Evolutionary conservation across 2,113 vertebrate species (phyloP).

Genomic region (Pseudorhombus dupliciocellatus): DNA sequence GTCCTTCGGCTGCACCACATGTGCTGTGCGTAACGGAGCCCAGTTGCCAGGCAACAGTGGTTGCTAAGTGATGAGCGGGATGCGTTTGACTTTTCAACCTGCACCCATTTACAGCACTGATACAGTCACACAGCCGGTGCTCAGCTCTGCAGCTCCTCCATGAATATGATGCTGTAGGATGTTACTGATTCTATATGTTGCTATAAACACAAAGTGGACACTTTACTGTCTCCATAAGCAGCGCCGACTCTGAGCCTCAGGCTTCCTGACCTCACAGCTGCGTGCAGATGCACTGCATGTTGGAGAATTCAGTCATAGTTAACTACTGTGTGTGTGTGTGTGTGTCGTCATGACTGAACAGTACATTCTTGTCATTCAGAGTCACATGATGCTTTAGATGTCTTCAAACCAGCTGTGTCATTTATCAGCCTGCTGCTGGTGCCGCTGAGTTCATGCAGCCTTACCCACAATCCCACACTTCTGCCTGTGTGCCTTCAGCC

Average conservation of each 20-base stretch:
- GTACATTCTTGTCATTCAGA: too few species aligned
- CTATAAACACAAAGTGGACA: too few species aligned
- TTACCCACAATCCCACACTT: too few species aligned
- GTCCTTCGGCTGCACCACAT: conserved; percentile 61
- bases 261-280: not conserved
- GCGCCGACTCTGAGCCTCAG: not conserved
- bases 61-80: conserved; percentile 76
- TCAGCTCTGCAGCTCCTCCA: conserved; percentile 8
- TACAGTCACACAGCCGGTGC: conserved; percentile 26
- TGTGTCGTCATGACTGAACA: not conserved
- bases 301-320: not conserved
- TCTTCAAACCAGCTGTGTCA: too few species aligned
- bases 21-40: conserved; percentile 55
- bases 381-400: too few species aligned
- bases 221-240: not conserved
- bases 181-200: too few species aligned
- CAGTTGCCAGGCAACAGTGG: conserved; percentile 82
- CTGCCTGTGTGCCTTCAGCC: too few species aligned
- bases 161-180: too few species aligned
- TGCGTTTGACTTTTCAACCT: conserved; percentile 65
- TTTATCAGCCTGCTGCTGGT: too few species aligned
- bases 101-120: conserved; percentile 56
- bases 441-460: too few species aligned
- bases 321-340: not conserved
- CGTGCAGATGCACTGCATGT: too few species aligned